phyloP scores from a whole-genome alignment of 2,797 vertebrate genomes.

The Platyrinchus mystaceus region DNA sequence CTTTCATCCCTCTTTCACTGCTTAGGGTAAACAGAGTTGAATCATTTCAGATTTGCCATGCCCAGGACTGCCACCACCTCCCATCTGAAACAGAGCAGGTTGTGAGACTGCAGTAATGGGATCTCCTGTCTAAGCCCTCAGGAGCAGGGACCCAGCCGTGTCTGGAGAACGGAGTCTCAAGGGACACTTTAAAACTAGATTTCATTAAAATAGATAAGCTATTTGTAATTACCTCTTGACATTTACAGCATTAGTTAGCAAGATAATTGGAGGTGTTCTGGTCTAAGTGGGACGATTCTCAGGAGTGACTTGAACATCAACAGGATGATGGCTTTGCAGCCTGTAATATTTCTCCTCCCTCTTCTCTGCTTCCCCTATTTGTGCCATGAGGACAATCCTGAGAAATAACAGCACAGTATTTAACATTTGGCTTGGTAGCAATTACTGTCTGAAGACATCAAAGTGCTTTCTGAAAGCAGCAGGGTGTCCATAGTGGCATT shows the following conservation, averaged over 20 bases:
- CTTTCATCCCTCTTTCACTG: not conserved
- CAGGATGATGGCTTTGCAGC: not conserved
- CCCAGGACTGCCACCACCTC: not conserved
- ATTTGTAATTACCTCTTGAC: constrained; percentile 29
- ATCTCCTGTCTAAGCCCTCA: not conserved
- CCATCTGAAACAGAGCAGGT: not conserved
- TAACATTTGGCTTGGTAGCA: constrained; percentile 20
- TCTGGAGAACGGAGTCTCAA: not conserved
- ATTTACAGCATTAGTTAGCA: constrained; percentile 7
- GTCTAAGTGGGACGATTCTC: not conserved
- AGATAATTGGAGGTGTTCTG: constrained; percentile 25
- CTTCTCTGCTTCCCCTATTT: not conserved
- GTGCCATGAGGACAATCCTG: not conserved
- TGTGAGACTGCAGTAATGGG: not conserved
- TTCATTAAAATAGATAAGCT: constrained; percentile 2
- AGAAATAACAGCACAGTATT: not conserved
- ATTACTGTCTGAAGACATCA: constrained; percentile 4
- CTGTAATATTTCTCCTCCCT: not conserved
- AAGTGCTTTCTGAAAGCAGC: not conserved
- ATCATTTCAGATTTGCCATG: not conserved
- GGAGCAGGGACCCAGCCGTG: not conserved
- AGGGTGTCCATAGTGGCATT: not conserved
- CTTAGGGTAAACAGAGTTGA: not conserved
- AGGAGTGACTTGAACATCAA: not conserved
- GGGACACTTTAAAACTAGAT: not conserved